Base-by-base conservation (phyloP, 2,113 vertebrate species). In the Chauna torquata region DNA sequence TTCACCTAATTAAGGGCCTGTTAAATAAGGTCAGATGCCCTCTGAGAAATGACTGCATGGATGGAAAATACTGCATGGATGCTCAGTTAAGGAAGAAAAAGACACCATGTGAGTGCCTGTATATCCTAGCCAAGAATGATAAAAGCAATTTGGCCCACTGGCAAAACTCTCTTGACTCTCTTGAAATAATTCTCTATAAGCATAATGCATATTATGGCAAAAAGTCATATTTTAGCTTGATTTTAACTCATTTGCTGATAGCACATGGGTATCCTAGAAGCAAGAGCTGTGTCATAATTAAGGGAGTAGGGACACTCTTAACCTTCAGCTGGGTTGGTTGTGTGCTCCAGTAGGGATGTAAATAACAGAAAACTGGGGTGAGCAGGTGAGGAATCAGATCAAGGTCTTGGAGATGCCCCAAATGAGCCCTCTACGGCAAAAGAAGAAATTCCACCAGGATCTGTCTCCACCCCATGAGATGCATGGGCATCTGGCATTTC, bases 1-100 rank as follows among this genome's bases (percentile, higher is more conserved):
- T 95, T 89, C 87, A 82, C 84, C 84, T 92, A 82, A 95, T 97
- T 95, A 97, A 94, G 84, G 54, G 78, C 66, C 82, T 82, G 72
- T 92, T 97, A 95, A 96, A 92, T 80, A 87, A 95, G 84, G 91
- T 89, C 92, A 85, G 78, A 50, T 70, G 83, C 61, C 66, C 69
- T 91, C 83, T 91, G 89, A 94, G 92, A 85, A 95, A 80, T 32
- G 62, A 30, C 57, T 85, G 66, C 58, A 61, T 47, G 11, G 82
- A 45, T 82, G 59, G 92, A 86, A 95, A 92, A 90, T 34, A 62
- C 82, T 17, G 7, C 86, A 62, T 69, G 85, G 90, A 86, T 90
- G 76, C 88, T 79, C 77, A 55, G 82, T 85, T 93, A 3, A 86
- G 91, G 88, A 54, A 76, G 86, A 91, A 17, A 88, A 52, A 66